phyloP scores from a whole-genome alignment of 1,140 invertebrate species.

The Choristoneura fumiferana region DNA sequence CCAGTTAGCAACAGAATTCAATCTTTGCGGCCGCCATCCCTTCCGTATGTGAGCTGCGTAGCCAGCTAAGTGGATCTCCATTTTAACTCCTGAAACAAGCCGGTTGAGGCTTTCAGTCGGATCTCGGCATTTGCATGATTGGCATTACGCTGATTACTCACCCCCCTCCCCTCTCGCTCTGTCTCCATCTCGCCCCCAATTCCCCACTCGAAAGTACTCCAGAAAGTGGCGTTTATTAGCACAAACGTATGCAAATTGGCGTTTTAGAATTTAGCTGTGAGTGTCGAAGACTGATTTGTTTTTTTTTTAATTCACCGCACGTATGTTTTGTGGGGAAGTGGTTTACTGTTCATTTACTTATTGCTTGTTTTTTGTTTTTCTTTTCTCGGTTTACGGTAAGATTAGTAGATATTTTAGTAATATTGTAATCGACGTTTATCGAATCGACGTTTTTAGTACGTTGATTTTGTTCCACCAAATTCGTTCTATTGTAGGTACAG shows the following conservation, averaged over 20 bases:
- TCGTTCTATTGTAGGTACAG: too few species aligned
- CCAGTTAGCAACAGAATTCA: neutral
- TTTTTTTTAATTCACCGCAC: slow-evolving; percentile 10
- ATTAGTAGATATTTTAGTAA: too few species aligned
- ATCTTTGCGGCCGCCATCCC: slow-evolving; percentile 57
- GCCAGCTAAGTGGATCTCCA: slow-evolving; percentile 73
- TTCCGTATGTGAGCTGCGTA: slow-evolving; percentile 74
- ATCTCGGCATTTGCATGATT: slow-evolving; percentile 77
- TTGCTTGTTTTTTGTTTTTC: too few species aligned
- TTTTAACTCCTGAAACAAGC: slow-evolving; percentile 78
- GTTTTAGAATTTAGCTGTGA: slow-evolving; percentile 50
- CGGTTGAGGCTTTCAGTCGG: slow-evolving; percentile 74
- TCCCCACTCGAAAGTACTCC: slow-evolving; percentile 32
- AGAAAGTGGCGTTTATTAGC: slow-evolving; percentile 41
- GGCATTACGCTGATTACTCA: slow-evolving; percentile 74
- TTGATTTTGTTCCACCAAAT: too few species aligned
- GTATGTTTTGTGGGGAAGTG: neutral
- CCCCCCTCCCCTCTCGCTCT: slow-evolving; percentile 24
- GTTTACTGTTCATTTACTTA: slow-evolving; percentile 1
- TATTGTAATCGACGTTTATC: too few species aligned
- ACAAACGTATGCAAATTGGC: slow-evolving; percentile 67
- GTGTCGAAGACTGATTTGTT: neutral
- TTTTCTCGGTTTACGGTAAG: too few species aligned
- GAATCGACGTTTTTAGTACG: too few species aligned
- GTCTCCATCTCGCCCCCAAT: slow-evolving; percentile 26